Conservation (phyloP, 2,888 invertebrate species). For the Tethea ocularis region DNA sequence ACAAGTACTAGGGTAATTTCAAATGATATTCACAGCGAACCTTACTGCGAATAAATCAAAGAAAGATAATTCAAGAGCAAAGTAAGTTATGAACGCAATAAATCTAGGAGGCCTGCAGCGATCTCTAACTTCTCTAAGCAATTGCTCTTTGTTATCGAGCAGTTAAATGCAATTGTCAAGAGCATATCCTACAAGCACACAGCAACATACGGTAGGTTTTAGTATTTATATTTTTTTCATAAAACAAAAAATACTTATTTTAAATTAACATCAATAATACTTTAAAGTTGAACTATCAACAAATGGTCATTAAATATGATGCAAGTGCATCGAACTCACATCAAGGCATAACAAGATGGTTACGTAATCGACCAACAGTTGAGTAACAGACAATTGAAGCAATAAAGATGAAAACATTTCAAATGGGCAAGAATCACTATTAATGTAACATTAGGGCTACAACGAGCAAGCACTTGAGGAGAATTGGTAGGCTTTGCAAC, state of each 20-base stretch:
- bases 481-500: slow-evolving; percentile 41
- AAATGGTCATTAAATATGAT: slow-evolving; percentile 32
- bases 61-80: slow-evolving; percentile 40
- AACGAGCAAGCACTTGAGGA: slow-evolving; percentile 44
- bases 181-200: not conserved
- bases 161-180: slow-evolving; percentile 21
- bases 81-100: slow-evolving; percentile 47
- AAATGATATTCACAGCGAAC: slow-evolving; percentile 37
- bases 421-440: slow-evolving; percentile 66
- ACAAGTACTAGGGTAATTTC: slow-evolving; percentile 23
- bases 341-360: slow-evolving; percentile 61
- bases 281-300: slow-evolving; percentile 8
- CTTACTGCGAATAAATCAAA: slow-evolving; percentile 37
- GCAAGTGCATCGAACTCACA: slow-evolving; percentile 67
- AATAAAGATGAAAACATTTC: slow-evolving; percentile 73
- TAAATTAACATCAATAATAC: slow-evolving; percentile 12
- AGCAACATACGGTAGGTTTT: not conserved
- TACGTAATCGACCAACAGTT: slow-evolving; percentile 66
- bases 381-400: slow-evolving; percentile 76
- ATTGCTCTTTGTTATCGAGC: slow-evolving; percentile 41
- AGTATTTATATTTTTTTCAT: not conserved
- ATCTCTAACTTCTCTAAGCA: slow-evolving; percentile 34
- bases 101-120: slow-evolving; percentile 38
- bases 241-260: not conserved
- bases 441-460: slow-evolving; percentile 65